phyloP scores from a whole-genome alignment of 2,113 vertebrate species.

The Todiramphus chloris region DNA sequence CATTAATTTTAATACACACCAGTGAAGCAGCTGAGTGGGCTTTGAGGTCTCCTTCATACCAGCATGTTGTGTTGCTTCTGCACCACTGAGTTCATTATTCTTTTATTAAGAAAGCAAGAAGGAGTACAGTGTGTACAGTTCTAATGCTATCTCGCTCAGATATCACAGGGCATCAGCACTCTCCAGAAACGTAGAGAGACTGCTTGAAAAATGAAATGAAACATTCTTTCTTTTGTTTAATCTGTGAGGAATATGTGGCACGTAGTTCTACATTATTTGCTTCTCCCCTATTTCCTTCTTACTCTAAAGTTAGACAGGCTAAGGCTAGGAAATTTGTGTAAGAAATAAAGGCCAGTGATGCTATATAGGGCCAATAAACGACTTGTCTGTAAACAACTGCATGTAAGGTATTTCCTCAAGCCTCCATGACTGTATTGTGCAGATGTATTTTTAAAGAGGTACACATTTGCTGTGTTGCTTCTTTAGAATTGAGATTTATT shows the following conservation, averaged over 20 bases:
- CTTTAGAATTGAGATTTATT: not conserved
- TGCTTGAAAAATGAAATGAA: not conserved
- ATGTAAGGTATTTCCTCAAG: not conserved
- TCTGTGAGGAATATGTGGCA: not conserved
- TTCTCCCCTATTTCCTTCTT: not conserved
- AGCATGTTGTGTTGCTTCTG: slow-evolving; percentile 14
- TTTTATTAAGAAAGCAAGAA: slow-evolving; percentile 44
- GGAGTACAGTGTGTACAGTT: not conserved
- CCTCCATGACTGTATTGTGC: not conserved
- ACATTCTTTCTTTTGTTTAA: not conserved
- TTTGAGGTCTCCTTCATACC: slow-evolving; percentile 15
- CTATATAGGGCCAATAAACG: not conserved
- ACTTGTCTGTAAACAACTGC: not conserved
- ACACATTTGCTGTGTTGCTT: not conserved
- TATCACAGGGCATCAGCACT: not conserved
- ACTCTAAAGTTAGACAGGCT: not conserved
- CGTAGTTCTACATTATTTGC: not conserved
- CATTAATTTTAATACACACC: slow-evolving; percentile 43
- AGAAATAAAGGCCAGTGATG: not conserved
- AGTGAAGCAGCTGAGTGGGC: slow-evolving; percentile 2
- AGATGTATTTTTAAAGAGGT: not conserved
- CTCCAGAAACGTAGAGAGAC: not conserved
- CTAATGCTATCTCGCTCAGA: not conserved
- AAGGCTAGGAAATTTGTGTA: not conserved
- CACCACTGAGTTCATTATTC: slow-evolving; percentile 8